phyloP scores from a whole-genome alignment of 2,797 vertebrate species.

The Tauraco hartlaubi region DNA sequence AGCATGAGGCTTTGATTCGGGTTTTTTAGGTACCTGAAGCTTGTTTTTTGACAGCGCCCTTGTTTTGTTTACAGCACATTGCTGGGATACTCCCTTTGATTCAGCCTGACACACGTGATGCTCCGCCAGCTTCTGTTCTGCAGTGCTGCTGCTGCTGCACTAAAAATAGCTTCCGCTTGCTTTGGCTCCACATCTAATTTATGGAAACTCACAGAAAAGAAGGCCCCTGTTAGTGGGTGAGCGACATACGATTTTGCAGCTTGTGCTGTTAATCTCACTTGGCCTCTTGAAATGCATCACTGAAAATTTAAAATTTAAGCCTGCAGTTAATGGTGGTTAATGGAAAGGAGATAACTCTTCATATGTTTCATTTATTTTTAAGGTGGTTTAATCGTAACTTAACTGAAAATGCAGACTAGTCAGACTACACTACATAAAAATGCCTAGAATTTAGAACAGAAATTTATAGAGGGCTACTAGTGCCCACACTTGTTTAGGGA shows the following conservation, averaged over 20 bases:
- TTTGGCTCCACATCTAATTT: slow-evolving; percentile 92
- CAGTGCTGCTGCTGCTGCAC: slow-evolving; percentile 86
- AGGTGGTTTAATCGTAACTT: neutral
- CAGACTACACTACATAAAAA: neutral
- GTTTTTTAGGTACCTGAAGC: slow-evolving; percentile 62
- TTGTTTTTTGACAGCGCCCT: slow-evolving; percentile 88
- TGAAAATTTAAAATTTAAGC: neutral
- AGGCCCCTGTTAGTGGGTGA: slow-evolving; percentile 70
- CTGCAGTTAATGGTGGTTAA: neutral
- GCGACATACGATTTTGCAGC: slow-evolving; percentile 38
- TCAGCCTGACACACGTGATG: slow-evolving; percentile 88
- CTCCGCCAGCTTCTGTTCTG: slow-evolving; percentile 90
- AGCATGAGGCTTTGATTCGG: neutral
- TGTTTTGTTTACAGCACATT: slow-evolving; percentile 94
- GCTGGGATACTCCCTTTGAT: slow-evolving; percentile 95
- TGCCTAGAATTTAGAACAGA: neutral
- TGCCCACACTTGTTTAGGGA: neutral
- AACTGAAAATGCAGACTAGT: neutral
- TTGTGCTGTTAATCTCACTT: neutral
- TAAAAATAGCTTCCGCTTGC: slow-evolving; percentile 93
- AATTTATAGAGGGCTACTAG: neutral
- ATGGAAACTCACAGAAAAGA: slow-evolving; percentile 89
- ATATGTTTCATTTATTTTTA: neutral
- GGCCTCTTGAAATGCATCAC: neutral
- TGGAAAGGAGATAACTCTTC: neutral